A percentile compares a stretch with the other conserved stretches of the same genome.
These are phyloP conservation scores for Hyposoter didymator DNA, from an alignment of 2,888 invertebrate genomes.

Conservation along the genomic window DNA sequence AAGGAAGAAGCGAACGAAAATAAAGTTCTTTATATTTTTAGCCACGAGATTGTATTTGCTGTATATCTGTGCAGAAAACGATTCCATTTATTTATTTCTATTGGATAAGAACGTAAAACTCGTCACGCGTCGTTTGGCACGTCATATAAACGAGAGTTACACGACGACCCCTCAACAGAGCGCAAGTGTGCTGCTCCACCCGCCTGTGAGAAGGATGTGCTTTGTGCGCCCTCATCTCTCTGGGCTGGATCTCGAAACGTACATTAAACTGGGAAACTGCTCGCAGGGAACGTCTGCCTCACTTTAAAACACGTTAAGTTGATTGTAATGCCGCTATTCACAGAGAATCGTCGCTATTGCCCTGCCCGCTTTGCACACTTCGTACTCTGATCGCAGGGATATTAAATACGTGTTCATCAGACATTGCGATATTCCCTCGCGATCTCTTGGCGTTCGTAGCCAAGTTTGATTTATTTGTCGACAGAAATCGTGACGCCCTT, in stretches of 20 bases:
- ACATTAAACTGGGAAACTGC: conserved; percentile 25
- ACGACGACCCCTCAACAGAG: conserved; percentile 66
- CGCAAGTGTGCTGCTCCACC: conserved; percentile 64
- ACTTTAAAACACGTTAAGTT: conserved; percentile 80
- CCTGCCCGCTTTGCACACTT: conserved; percentile 67
- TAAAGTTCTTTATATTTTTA: background rate
- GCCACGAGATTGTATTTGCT: background rate
- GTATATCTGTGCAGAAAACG: background rate
- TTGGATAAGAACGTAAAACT: conserved; percentile 74
- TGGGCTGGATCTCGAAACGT: conserved; percentile 38
- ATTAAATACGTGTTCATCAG: background rate
- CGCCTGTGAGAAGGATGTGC: conserved; percentile 21
- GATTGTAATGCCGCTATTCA: conserved; percentile 78
- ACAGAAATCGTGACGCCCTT: conserved; percentile 8
- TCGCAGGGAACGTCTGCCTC: conserved; percentile 75
- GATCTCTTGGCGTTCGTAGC: conserved; percentile 21
- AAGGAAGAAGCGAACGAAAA: background rate
- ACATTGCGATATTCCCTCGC: background rate
- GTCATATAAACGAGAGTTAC: conserved; percentile 65
- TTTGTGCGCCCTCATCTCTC: conserved; percentile 28
- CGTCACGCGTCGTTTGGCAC: conserved; percentile 76
- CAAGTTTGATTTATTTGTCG: conserved; percentile 11
- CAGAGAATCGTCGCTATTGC: conserved; percentile 72
- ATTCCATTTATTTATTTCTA: conserved; percentile 76
- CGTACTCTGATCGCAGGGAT: conserved; percentile 29